Percentiles rank a stretch among this genome's conserved stretches.
phyloP scores from a whole-genome alignment of 2,888 invertebrate genomes.

The Teleiodes luculella region DNA sequence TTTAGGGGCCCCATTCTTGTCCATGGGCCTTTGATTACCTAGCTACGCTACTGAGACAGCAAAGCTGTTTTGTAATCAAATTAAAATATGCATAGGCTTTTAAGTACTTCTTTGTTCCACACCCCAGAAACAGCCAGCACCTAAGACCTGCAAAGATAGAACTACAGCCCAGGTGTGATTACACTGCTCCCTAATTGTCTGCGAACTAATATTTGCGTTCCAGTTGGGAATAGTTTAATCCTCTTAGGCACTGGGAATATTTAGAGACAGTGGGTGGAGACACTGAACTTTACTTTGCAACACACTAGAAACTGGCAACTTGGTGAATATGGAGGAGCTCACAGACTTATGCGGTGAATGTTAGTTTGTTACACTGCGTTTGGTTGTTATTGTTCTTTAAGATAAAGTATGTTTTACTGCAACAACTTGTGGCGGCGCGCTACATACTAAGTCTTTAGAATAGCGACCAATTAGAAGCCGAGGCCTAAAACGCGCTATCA shows the following conservation, averaged over 20 bases:
- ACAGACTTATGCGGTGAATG: neutral
- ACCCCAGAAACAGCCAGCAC: neutral
- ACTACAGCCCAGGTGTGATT: constrained; percentile 3
- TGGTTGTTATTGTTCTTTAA: no score
- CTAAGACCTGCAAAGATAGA: neutral
- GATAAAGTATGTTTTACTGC: no score
- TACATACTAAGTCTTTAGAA: no score
- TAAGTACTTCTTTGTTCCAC: neutral
- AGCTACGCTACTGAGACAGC: no score
- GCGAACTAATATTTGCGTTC: constrained; percentile 31
- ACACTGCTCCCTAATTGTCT: constrained; percentile 19
- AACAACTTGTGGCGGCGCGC: no score
- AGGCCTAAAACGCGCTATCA: no score
- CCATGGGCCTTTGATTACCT: no score
- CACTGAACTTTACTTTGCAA: neutral
- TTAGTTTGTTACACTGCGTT: no score
- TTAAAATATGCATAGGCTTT: no score
- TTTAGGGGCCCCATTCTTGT: no score
- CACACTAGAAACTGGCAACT: neutral
- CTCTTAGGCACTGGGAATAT: neutral
- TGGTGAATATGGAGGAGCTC: neutral
- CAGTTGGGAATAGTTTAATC: constrained; percentile 14
- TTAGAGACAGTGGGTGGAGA: neutral
- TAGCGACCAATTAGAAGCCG: no score
- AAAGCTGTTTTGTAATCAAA: no score